A percentile compares a stretch with the other conserved stretches of the same genome.
Evolutionary conservation across 2,888 invertebrate genomes (phyloP).

Genomic region (Pasiphila rectangulata): DNA sequence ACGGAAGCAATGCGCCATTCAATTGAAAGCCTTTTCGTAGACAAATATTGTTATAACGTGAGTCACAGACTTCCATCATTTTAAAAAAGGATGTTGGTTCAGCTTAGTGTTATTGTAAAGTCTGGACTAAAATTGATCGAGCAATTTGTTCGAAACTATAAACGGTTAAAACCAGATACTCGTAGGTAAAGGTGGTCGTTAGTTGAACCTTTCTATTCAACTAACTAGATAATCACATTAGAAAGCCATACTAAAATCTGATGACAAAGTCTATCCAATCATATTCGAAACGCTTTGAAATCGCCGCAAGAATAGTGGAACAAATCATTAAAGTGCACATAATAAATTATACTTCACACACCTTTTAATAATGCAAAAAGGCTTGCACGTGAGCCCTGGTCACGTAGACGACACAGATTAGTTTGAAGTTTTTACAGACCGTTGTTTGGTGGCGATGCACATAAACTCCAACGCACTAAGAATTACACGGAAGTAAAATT

Average conservation of each 20-base stretch:
- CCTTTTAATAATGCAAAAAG: slow-evolving; percentile 50
- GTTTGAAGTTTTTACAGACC: slow-evolving; percentile 16
- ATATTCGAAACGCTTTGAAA: background rate
- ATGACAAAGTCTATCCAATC: background rate
- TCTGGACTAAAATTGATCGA: slow-evolving; percentile 2
- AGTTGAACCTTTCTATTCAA: too few species aligned
- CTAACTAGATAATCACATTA: too few species aligned
- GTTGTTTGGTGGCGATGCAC: background rate
- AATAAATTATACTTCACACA: slow-evolving; percentile 43
- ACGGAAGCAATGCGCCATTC: slow-evolving; percentile 25
- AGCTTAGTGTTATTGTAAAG: background rate
- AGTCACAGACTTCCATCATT: slow-evolving; percentile 27
- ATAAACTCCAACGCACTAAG: background rate
- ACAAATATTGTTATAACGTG: slow-evolving; percentile 11
- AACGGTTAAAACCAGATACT: too few species aligned
- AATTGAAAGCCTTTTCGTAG: slow-evolving; percentile 19
- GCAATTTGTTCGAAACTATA: too few species aligned
- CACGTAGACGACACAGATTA: slow-evolving; percentile 33
- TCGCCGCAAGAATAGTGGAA: slow-evolving; percentile 22
- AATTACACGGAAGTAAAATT: background rate
- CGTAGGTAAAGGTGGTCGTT: too few species aligned
- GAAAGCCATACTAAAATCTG: background rate
- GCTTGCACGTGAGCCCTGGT: slow-evolving; percentile 38
- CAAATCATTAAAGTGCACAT: slow-evolving; percentile 35
- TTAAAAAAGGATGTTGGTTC: slow-evolving; percentile 23